phyloP scores from a whole-genome alignment of 2,888 invertebrate genomes.

The Odontocerum albicorne region DNA sequence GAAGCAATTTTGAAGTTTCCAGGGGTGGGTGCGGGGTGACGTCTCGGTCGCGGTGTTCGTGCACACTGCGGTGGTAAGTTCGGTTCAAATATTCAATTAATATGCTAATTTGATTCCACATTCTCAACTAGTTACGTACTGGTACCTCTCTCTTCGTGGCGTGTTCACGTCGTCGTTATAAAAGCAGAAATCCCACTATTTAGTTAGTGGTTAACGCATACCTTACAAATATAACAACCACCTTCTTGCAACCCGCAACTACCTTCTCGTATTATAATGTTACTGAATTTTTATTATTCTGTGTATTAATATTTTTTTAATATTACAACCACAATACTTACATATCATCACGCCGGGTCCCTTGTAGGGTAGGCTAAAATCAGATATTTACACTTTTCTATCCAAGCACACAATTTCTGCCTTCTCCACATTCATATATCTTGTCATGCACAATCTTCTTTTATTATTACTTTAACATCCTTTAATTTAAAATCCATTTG shows the following conservation, averaged over 20 bases:
- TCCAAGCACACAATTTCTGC: no score
- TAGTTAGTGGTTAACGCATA: slow-evolving; percentile 35
- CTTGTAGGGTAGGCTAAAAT: no score
- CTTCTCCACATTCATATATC: no score
- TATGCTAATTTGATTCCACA: slow-evolving; percentile 50
- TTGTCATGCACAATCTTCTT: no score
- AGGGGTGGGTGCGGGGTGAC: background rate
- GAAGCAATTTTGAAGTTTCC: background rate
- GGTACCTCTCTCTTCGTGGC: slow-evolving; percentile 13
- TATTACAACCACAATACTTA: no score
- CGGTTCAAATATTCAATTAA: slow-evolving; percentile 53
- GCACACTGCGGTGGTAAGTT: slow-evolving; percentile 28
- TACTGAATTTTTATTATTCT: no score
- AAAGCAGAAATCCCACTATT: slow-evolving; percentile 36
- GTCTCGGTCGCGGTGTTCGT: slow-evolving; percentile 20
- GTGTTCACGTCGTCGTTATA: slow-evolving; percentile 30
- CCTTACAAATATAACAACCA: slow-evolving; percentile 27
- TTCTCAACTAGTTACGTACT: slow-evolving; percentile 17
- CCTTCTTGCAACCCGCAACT: slow-evolving; percentile 18
- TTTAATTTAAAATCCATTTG: no score
- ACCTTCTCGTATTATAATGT: slow-evolving; percentile 17
- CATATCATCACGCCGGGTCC: no score
- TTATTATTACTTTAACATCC: no score
- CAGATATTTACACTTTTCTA: no score
- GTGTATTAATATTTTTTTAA: no score